A percentile compares a stretch with the other conserved stretches of the same genome.
phyloP scores from a whole-genome alignment of 2,888 invertebrate genomes.

The Tiliacea citrago region DNA sequence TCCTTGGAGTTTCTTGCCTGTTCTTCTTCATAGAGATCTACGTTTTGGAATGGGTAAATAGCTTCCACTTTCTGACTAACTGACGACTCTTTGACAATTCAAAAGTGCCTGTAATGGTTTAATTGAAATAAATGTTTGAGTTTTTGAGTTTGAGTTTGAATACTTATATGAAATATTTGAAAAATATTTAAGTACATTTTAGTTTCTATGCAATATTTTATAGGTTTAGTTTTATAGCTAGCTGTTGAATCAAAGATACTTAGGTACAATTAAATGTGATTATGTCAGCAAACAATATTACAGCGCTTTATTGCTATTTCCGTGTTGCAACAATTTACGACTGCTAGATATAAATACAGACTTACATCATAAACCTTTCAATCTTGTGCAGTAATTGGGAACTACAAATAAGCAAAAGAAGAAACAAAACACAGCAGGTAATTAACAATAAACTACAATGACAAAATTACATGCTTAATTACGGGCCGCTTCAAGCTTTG shows the following conservation, averaged over 20 bases:
- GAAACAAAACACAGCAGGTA: neutral
- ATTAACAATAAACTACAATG: neutral
- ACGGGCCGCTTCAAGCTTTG: neutral
- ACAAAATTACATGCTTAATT: neutral
- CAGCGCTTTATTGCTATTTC: constrained; percentile 4
- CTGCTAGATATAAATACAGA: neutral
- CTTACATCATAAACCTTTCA: neutral
- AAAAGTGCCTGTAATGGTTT: no score
- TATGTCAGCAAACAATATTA: constrained; percentile 3
- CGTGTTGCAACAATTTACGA: constrained; percentile 4
- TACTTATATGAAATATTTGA: neutral
- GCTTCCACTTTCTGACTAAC: no score
- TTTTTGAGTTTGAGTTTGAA: no score
- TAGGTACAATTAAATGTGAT: neutral
- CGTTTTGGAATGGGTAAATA: no score
- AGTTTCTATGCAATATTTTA: neutral
- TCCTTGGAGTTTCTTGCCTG: no score
- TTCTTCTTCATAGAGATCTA: no score
- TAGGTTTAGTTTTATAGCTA: constrained; percentile 1
- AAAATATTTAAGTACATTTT: neutral
- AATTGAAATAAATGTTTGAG: no score
- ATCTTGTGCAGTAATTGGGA: neutral
- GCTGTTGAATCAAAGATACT: constrained; percentile 9
- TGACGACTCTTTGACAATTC: no score
- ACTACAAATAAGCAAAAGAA: neutral